A percentile compares a stretch with the other conserved stretches of the same genome.
Conservation (phyloP, 2,113 vertebrate species). For the Formicarius rufipectus region DNA sequence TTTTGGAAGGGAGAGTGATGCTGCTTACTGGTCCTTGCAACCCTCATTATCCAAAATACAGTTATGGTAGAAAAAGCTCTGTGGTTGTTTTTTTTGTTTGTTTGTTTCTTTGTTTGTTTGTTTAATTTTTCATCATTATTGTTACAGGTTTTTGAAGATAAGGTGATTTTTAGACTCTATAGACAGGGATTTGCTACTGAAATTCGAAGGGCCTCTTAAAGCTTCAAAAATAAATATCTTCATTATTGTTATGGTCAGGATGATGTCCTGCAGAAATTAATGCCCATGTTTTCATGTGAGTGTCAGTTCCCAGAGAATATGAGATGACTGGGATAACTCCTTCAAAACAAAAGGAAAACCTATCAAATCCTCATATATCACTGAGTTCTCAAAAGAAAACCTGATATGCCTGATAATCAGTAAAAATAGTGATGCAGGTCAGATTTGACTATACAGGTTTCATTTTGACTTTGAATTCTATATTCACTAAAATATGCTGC, state of each 20-base stretch:
- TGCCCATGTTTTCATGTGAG: background rate
- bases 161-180: background rate
- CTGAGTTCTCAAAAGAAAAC: background rate
- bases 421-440: background rate
- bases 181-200: background rate
- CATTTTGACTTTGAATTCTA: background rate
- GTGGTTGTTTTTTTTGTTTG: background rate
- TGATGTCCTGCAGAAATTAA: background rate
- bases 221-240: background rate
- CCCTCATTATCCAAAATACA: background rate
- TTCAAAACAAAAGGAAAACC: background rate
- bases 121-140: background rate
- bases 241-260: background rate
- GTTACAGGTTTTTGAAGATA: background rate
- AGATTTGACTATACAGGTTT: background rate
- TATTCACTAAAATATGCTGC: background rate
- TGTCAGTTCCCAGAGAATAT: background rate
- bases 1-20: background rate
- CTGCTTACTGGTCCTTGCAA: background rate
- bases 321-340: background rate
- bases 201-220: background rate
- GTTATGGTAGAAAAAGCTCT: background rate
- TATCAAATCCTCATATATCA: background rate
- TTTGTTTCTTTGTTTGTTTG: too few relatives aligned
- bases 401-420: background rate